Evolutionary conservation across 2,113 vertebrate species (phyloP).

Genomic region (Neodontobutis hainanensis): DNA sequence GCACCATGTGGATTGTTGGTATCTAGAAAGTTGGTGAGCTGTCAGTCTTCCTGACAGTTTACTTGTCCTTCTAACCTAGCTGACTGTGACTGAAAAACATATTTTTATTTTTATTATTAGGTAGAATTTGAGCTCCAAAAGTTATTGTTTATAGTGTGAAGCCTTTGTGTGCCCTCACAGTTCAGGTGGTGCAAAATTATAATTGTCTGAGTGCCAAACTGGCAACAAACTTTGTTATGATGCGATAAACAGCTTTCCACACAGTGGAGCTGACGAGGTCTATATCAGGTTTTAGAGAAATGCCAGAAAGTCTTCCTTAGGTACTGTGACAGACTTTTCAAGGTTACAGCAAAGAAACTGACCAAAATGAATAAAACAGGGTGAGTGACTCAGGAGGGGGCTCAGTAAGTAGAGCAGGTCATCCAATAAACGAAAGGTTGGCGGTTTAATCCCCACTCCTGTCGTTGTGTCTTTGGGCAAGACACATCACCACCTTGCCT

Average conservation of each 20-base stretch:
- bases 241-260: constrained; percentile 50
- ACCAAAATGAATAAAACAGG: background rate
- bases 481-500: no score
- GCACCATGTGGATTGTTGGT: constrained; percentile 14
- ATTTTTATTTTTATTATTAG: background rate
- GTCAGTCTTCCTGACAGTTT: constrained; percentile 35
- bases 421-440: no score
- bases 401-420: no score
- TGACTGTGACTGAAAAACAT: constrained; percentile 27
- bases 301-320: constrained; percentile 20
- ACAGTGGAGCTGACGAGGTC: constrained; percentile 33
- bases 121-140: constrained; percentile 31
- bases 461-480: no score
- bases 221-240: constrained; percentile 28
- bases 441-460: background rate
- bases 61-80: constrained; percentile 23
- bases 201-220: constrained; percentile 45
- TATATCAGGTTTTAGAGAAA: constrained; percentile 31
- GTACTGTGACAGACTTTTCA: constrained; percentile 18
- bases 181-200: constrained; percentile 25
- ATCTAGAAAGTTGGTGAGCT: constrained; percentile 30
- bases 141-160: constrained; percentile 33
- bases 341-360: constrained; percentile 28
- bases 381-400: no score
- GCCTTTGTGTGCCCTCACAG: constrained; percentile 33